Evolutionary conservation across 2,113 vertebrate genomes (phyloP), one percentile per base, ranked within the genome.

Genomic region (Syngnathus scovelli): DNA sequence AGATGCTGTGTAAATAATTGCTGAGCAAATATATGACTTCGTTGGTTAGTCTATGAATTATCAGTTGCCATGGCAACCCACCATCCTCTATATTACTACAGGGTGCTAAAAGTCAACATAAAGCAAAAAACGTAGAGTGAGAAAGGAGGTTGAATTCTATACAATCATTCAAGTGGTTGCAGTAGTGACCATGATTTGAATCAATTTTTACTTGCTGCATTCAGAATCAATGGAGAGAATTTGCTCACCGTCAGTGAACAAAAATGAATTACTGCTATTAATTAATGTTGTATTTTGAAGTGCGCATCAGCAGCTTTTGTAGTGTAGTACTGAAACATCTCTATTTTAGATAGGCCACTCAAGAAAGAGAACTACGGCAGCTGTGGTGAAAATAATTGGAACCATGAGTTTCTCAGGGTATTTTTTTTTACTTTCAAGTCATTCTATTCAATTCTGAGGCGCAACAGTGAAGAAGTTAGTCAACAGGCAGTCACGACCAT

Each of bases 1-100:
- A 85, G 76, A 79, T 82, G 74, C 67, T 5, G 36, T 73, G 67
- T 74, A 78, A 89, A 86, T 84, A 85, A 85, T 85, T 86, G 67
- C 86, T 86, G 76, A 82, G 72, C 69, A 80, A 83, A 79, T 69
- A 73, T 78, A 72, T 80, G 46, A 73, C 63, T 81, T 85, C 80
- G 77, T 69, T 52, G 52, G 70, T 71, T 66, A 77, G 55, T 89
- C 43, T 89, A 78, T 73, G 67, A 78, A 83, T 82, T 58, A 56
- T 58, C 0, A 1, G 79, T 80, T 77, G 46, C 82, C 66, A 43
- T 21, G 65, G 72, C 51, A 83, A 78, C 76, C 1, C 19, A 41
- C 15, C 3, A 7, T 60, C 36, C 36, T 38, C 15, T 36, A 7
- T 59, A 27, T 38, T 70, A 41, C 33, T 1, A 63, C 66, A 66